These are phyloP conservation scores for Chondrosia reniformis DNA, from an alignment of 37 sponge, comb jelly and placozoan species.

Conservation along the genomic window DNA sequence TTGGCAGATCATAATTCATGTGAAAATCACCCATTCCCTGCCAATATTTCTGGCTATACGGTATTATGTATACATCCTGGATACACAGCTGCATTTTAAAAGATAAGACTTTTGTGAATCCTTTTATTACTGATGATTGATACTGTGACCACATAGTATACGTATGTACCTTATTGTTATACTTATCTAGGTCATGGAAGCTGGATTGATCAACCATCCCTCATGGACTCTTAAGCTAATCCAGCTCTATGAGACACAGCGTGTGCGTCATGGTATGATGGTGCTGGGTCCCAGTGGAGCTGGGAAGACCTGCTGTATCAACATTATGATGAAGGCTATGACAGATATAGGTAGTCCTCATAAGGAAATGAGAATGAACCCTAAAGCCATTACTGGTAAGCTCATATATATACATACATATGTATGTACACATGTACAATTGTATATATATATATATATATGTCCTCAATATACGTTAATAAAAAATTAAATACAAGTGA, in stretches of 20 bases:
- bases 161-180: not conserved
- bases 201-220: slow-evolving; percentile 86
- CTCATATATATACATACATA: not conserved
- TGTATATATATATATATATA: not conserved
- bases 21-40: too few species aligned
- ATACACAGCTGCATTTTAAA: not conserved
- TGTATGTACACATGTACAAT: not conserved
- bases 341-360: slow-evolving; percentile 85
- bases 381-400: slow-evolving; percentile 91
- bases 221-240: slow-evolving; percentile 95
- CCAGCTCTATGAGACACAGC: slow-evolving; percentile 96
- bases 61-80: too few species aligned
- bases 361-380: slow-evolving; percentile 98
- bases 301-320: slow-evolving; percentile 89
- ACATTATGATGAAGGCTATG: slow-evolving; percentile 93
- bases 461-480: too few species aligned
- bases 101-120: not conserved
- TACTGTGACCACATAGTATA: too few species aligned
- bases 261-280: slow-evolving; percentile 99
- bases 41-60: too few species aligned
- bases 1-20: too few species aligned
- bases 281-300: slow-evolving; percentile 97
- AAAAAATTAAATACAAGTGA: too few species aligned
- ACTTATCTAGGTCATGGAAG: slow-evolving; percentile 32
- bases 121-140: too few species aligned